A percentile compares a stretch with the other conserved stretches of the same genome.
Conservation (phyloP, 1,140 invertebrate genomes). For the Arion vulgaris region DNA sequence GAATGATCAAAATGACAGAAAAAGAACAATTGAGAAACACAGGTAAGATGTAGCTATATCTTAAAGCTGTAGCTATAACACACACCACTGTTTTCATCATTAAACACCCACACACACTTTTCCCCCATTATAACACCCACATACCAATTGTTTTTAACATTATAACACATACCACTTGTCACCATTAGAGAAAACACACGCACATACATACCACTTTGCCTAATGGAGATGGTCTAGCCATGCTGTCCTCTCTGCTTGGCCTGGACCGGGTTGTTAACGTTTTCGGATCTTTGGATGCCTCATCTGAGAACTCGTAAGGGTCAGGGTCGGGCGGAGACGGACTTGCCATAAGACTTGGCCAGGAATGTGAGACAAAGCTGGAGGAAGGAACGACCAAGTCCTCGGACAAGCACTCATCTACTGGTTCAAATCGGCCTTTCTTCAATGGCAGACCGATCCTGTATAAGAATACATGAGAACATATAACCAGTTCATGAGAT, state of each 20-base stretch:
- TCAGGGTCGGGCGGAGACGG: conserved; percentile 61
- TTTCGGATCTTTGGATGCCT: conserved; percentile 65
- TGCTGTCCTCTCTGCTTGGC: conserved; percentile 61
- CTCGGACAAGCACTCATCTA: conserved; percentile 35
- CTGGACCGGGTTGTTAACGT: conserved; percentile 59
- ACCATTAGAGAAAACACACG: no score
- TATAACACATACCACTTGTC: no score
- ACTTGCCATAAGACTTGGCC: conserved; percentile 43
- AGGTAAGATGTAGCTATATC: no score
- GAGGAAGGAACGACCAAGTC: conserved; percentile 44
- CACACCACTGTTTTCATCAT: no score
- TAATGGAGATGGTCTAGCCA: conserved; percentile 32
- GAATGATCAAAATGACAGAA: no score
- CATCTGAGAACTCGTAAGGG: conserved; percentile 70
- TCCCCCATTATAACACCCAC: no score
- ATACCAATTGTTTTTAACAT: no score
- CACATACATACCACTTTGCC: conserved; percentile 37
- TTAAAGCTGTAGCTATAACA: no score
- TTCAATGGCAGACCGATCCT: conserved; percentile 50
- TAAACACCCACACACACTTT: no score
- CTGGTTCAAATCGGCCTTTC: conserved; percentile 46
- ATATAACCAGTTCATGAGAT: no score
- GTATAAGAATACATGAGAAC: no score
- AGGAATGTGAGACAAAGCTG: conserved; percentile 50
- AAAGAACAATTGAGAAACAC: no score